phyloP scores from a whole-genome alignment of 1,140 invertebrate genomes.

The Atta cephalotes region DNA sequence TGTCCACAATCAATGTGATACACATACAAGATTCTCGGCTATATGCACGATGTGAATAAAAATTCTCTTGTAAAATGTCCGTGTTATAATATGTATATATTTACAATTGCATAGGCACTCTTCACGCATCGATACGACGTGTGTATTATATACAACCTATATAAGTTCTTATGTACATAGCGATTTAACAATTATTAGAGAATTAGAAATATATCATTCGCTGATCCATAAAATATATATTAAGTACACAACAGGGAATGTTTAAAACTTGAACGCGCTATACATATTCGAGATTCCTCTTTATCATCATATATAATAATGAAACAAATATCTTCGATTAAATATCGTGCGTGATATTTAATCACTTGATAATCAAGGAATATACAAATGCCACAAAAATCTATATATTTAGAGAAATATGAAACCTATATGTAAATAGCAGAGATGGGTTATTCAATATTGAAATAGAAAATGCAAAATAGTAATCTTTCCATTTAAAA shows the following conservation, averaged over 20 bases:
- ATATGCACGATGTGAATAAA: constrained; percentile 21
- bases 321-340: constrained; percentile 35
- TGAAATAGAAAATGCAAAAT: too few relatives aligned
- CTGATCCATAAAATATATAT: constrained; percentile 74
- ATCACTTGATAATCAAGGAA: constrained; percentile 15
- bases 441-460: too few relatives aligned
- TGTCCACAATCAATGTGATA: constrained; percentile 62
- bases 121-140: constrained; percentile 53
- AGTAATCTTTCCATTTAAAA: too few relatives aligned
- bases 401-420: constrained; percentile 1
- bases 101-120: constrained; percentile 60
- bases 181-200: constrained; percentile 31
- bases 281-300: constrained; percentile 35
- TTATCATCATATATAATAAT: constrained; percentile 48
- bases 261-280: constrained; percentile 48
- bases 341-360: constrained; percentile 17
- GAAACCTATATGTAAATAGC: neutral
- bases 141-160: constrained; percentile 59
- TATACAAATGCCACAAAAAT: constrained; percentile 22
- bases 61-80: constrained; percentile 46
- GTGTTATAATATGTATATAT: constrained; percentile 58
- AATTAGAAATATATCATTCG: constrained; percentile 43
- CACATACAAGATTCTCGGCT: constrained; percentile 4
- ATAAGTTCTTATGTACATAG: constrained; percentile 62
- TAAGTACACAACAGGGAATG: constrained; percentile 79